These are phyloP conservation scores for Drosophila nigritarsus DNA, from an alignment of 2,888 invertebrate genomes.

Conservation along the genomic window DNA sequence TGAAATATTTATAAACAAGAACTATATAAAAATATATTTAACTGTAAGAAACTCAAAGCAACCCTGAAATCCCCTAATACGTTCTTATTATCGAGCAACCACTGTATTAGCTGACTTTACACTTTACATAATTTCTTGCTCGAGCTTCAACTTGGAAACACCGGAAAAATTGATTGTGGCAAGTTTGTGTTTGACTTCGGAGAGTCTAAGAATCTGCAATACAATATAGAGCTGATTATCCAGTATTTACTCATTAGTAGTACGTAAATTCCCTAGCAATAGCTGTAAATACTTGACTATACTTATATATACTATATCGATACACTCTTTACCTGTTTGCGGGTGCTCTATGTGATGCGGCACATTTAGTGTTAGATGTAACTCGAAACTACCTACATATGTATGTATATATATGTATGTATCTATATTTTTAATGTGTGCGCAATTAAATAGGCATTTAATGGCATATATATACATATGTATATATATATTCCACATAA, in stretches of 20 bases:
- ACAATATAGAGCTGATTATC: not conserved
- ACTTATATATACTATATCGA: slow-evolving; percentile 10
- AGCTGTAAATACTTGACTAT: slow-evolving; percentile 48
- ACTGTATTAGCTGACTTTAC: slow-evolving; percentile 6
- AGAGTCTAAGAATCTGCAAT: not conserved
- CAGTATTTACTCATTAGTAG: slow-evolving; percentile 3
- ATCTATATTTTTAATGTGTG: not conserved
- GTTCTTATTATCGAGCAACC: not conserved
- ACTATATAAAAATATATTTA: not conserved
- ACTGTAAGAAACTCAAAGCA: not conserved
- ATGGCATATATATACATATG: slow-evolving; percentile 3
- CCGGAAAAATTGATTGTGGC: not conserved
- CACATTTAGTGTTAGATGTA: slow-evolving; percentile 49
- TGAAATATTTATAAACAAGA: not conserved
- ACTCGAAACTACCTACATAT: slow-evolving; percentile 25
- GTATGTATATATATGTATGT: not conserved
- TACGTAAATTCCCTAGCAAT: slow-evolving; percentile 12
- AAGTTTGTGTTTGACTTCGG: not conserved
- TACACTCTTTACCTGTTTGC: slow-evolving; percentile 18
- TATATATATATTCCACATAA: slow-evolving; percentile 12
- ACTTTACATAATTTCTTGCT: not conserved
- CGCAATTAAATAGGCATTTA: slow-evolving; percentile 8
- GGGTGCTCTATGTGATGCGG: slow-evolving; percentile 57
- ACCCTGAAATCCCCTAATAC: not conserved
- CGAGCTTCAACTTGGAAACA: not conserved